phyloP scores from a whole-genome alignment of 2,113 vertebrate genomes.

The Callospermophilus lateralis region DNA sequence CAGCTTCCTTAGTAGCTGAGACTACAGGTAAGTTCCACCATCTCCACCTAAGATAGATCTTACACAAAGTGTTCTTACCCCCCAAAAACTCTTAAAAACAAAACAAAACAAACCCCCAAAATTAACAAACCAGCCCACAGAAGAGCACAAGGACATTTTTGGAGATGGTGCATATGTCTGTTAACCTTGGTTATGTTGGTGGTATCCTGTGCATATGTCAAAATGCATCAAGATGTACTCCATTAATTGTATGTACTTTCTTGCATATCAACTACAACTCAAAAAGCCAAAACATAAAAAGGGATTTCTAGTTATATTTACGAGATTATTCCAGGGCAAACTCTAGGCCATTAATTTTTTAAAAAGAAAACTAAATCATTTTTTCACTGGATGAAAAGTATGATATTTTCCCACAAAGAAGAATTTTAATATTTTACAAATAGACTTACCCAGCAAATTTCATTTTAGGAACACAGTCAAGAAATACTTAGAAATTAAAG shows the following conservation, averaged over 20 bases:
- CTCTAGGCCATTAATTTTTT: neutral
- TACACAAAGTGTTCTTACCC: neutral
- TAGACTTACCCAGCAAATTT: slow-evolving; percentile 12
- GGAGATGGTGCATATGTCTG: neutral
- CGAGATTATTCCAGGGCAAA: neutral
- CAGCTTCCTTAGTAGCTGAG: neutral
- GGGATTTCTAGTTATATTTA: neutral
- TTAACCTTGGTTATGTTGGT: neutral
- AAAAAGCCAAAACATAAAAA: neutral
- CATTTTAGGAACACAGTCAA: neutral
- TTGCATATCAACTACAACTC: neutral
- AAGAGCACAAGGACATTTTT: neutral
- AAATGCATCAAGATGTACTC: neutral
- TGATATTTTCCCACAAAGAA: slow-evolving; percentile 11
- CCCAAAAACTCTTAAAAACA: neutral
- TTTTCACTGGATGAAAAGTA: slow-evolving; percentile 18
- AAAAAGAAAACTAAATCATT: slow-evolving; percentile 31
- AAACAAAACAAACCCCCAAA: neutral
- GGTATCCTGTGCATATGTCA: neutral
- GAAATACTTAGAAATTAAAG: slow-evolving; percentile 2
- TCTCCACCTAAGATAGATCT: neutral
- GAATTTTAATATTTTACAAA: slow-evolving; percentile 45
- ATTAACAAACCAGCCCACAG: too few species aligned
- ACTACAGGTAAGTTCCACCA: neutral
- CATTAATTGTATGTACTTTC: neutral